Evolutionary conservation across 2,113 vertebrate species (phyloP).

Genomic region (Jacana jacana): DNA sequence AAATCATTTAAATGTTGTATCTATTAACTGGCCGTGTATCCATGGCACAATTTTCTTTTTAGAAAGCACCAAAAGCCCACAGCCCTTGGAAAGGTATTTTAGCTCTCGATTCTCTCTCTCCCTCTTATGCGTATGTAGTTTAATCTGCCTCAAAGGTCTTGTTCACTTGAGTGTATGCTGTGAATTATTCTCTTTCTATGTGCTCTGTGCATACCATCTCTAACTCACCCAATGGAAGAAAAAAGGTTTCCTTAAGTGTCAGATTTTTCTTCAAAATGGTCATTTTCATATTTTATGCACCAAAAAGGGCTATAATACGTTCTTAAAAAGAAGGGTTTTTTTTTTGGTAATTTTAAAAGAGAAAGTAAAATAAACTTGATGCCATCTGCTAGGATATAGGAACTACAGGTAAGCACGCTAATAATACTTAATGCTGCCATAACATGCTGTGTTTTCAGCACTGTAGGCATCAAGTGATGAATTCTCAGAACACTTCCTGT

Average conservation of each 20-base stretch:
- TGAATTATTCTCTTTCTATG: not conserved
- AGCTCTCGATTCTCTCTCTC: not conserved
- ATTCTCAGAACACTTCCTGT: constrained; percentile 28
- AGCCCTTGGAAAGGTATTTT: constrained; percentile 17
- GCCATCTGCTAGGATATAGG: constrained; percentile 34
- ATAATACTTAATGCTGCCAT: constrained; percentile 26
- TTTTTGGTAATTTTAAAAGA: not conserved
- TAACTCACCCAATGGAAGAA: not conserved
- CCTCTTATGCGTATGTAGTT: not conserved
- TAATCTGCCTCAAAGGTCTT: constrained; percentile 46
- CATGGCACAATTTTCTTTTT: not conserved
- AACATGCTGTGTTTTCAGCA: constrained; percentile 36
- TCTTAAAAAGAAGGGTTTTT: not conserved
- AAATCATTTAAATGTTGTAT: not conserved
- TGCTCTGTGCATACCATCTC: not conserved
- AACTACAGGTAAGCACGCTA: constrained; percentile 56
- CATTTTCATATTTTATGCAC: not conserved
- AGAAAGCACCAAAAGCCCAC: not conserved
- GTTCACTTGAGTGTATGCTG: not conserved
- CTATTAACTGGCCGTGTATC: not conserved
- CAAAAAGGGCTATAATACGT: not conserved
- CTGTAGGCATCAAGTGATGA: constrained; percentile 38
- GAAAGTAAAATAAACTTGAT: not conserved
- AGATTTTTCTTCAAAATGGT: not conserved
- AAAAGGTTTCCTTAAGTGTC: not conserved